Evolutionary conservation across 2,888 invertebrate species (phyloP), one percentile per base, ranked within the genome.

Genomic region (Dioctria linearis): DNA sequence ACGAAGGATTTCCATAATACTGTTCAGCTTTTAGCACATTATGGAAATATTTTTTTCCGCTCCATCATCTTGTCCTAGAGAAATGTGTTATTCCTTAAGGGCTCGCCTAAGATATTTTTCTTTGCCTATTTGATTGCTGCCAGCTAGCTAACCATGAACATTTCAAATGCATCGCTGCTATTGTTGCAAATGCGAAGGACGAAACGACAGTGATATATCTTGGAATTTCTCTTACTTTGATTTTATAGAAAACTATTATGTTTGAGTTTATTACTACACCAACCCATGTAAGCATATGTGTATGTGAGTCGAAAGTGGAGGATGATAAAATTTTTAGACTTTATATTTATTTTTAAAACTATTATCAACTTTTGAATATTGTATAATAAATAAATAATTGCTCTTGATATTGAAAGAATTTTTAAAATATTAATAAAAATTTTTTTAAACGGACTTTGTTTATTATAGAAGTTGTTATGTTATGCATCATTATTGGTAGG

Each of bases 131-230:
- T 71, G n/a, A 5, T 9, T 3, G 46, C 11, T 54, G 51, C 11
- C 37, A 37, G 49, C 39, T 39, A 51, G 39, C 71, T 40, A 71
- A 54, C 71, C 71, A 40, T 71, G 54, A 71, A 49, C 71, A 71
- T 71, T 71, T 51, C 51, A 51, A 71, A 71, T 71, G 71, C 71
- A 71, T 54, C 71, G 71, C 71, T 54, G 54, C 51, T 51, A 71
- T 71, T 51, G 71, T 46, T 51, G 46, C 51, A 71, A 54, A 42
- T 71, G 71, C 51, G 54, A 71, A 71, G 54, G 71, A 71, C 54
- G 2, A 5, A n/a, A n/a, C 13, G 54, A 25, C 39, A 71, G 40
- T 71, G 54, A 71, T 71, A 51, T 71, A 71, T 71, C 25, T 51
- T 5, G 51, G 8, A n/a, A 71, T 54, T 71, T 71, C 39, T 71